These are phyloP conservation scores for Tupaia tana DNA, from an alignment of 2,113 vertebrate species.

Conservation along the genomic window DNA sequence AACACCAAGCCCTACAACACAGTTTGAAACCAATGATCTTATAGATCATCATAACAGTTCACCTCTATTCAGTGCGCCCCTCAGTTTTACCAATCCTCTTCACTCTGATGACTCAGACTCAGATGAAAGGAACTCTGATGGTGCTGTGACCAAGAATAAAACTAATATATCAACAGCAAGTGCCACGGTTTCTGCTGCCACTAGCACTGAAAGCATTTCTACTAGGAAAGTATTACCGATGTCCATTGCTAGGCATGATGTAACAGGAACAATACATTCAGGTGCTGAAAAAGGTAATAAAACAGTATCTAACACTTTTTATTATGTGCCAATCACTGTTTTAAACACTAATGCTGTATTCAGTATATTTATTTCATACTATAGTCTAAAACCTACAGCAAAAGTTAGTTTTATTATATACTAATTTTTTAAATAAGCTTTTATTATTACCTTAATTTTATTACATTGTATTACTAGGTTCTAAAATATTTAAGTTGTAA, in stretches of 20 bases:
- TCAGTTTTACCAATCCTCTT: conserved; percentile 97
- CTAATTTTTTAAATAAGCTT: not conserved
- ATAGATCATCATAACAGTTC: conserved; percentile 70
- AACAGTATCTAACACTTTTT: conserved; percentile 63
- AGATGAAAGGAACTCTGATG: conserved; percentile 87
- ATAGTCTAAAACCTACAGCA: not conserved
- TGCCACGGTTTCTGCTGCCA: conserved; percentile 89
- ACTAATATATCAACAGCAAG: conserved; percentile 91
- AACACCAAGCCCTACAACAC: conserved; percentile 79
- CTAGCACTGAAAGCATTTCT: conserved; percentile 85
- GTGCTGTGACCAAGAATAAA: conserved; percentile 79
- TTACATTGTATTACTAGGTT: not conserved
- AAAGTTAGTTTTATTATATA: conserved; percentile 24
- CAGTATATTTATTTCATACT: conserved; percentile 12
- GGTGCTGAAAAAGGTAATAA: conserved; percentile 90
- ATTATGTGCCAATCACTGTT: conserved; percentile 27
- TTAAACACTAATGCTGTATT: conserved; percentile 52
- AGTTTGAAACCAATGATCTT: conserved; percentile 70
- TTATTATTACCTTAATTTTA: conserved; percentile 23
- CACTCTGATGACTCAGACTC: conserved; percentile 95
- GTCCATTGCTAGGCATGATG: conserved; percentile 93
- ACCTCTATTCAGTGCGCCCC: conserved; percentile 87
- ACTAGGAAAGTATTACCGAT: conserved; percentile 93
- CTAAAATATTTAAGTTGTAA: conserved; percentile 16
- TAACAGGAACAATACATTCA: conserved; percentile 77